These are phyloP conservation scores for Rhizomys pruinosus DNA, from an alignment of 2,113 vertebrate genomes.

Conservation along the genomic window DNA sequence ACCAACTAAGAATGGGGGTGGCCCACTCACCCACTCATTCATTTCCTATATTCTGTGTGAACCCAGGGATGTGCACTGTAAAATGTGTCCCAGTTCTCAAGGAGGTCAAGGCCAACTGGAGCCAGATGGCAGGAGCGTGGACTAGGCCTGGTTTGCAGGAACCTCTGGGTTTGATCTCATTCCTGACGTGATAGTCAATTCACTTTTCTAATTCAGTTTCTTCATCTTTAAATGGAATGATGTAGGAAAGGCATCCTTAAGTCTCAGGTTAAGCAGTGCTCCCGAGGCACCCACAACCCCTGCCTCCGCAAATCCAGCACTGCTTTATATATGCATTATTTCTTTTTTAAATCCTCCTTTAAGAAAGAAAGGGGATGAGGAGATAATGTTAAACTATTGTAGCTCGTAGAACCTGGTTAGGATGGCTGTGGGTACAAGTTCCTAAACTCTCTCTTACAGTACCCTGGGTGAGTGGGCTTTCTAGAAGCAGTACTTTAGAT, in stretches of 20 bases:
- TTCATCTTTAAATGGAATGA: neutral
- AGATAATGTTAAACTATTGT: constrained; percentile 73
- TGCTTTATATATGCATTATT: constrained; percentile 66
- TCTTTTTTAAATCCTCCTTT: neutral
- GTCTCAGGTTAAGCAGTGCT: too few relatives aligned
- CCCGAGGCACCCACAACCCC: neutral
- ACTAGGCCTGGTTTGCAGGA: too few relatives aligned
- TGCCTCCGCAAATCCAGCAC: neutral
- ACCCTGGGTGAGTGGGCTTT: constrained; percentile 49
- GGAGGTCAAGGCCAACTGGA: neutral
- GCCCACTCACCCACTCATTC: neutral
- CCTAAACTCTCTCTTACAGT: constrained; percentile 84
- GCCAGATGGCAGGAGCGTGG: too few relatives aligned
- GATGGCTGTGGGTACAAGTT: constrained; percentile 64
- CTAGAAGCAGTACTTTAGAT: neutral
- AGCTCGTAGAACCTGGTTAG: constrained; percentile 72
- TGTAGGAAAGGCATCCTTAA: neutral
- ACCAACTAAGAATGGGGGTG: neutral
- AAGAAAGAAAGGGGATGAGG: constrained; percentile 33
- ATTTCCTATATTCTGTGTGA: neutral
- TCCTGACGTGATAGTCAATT: neutral
- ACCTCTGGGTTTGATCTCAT: neutral
- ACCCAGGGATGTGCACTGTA: too few relatives aligned
- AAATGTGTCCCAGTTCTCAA: neutral
- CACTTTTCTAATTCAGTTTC: neutral